Conservation (phyloP, 1,140 invertebrate genomes). For the Vanessa tameamea region DNA sequence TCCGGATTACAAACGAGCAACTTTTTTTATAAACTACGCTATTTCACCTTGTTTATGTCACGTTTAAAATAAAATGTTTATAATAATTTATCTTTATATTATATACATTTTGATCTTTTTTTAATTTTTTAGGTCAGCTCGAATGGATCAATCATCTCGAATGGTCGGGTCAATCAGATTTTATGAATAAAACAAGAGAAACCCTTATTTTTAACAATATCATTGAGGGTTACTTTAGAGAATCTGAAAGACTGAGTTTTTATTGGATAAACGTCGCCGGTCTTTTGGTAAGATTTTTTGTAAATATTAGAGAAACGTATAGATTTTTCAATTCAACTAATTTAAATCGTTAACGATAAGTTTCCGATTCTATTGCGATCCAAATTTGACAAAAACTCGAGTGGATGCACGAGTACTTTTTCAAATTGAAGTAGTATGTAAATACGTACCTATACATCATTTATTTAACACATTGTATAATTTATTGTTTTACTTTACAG, state of each 20-base stretch:
- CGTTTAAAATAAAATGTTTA: too few relatives aligned
- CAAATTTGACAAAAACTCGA: too few relatives aligned
- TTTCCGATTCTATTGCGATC: too few relatives aligned
- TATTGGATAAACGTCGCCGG: conserved; percentile 70
- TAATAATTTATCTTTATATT: too few relatives aligned
- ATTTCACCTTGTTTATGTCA: too few relatives aligned
- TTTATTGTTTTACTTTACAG: conserved; percentile 47
- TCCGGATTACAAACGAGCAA: too few relatives aligned
- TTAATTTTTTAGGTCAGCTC: conserved; percentile 54
- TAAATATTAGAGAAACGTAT: neutral
- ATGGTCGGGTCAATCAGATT: conserved; percentile 56
- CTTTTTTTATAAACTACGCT: too few relatives aligned
- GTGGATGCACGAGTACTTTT: too few relatives aligned
- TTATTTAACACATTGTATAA: neutral
- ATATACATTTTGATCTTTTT: too few relatives aligned
- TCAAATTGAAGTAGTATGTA: neutral
- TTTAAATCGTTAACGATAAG: too few relatives aligned
- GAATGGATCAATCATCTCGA: conserved; percentile 63
- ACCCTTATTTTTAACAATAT: conserved; percentile 53
- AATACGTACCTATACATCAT: neutral
- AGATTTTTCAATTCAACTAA: too few relatives aligned
- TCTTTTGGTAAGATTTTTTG: conserved; percentile 52
- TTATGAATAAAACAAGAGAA: conserved; percentile 45
- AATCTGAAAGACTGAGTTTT: conserved; percentile 53
- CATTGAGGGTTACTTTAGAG: conserved; percentile 62